These are phyloP conservation scores for Copidosoma floridanum DNA, from an alignment of 1,140 invertebrate genomes.

Conservation along the genomic window DNA sequence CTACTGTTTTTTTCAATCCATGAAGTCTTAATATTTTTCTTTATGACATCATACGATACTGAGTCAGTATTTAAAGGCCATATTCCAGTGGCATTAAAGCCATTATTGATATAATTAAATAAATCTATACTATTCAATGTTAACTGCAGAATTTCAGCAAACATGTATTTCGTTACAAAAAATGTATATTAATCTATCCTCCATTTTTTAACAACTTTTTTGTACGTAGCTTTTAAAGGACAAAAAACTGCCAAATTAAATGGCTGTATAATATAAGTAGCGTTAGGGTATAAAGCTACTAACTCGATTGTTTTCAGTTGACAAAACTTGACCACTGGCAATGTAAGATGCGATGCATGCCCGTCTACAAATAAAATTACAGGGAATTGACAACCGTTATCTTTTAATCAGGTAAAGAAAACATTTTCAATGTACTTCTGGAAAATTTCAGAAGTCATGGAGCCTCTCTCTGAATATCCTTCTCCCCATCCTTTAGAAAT, in stretches of 20 bases:
- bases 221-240: conserved; percentile 36
- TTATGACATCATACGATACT: not conserved
- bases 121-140: not conserved
- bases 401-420: too few relatives aligned
- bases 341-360: conserved; percentile 39
- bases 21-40: not conserved
- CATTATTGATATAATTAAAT: not conserved
- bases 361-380: too few relatives aligned
- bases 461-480: too few relatives aligned
- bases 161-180: not conserved
- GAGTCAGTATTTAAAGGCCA: not conserved
- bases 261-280: conserved; percentile 42
- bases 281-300: conserved; percentile 42
- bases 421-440: too few relatives aligned
- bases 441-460: too few relatives aligned
- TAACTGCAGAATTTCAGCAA: not conserved
- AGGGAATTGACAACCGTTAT: too few relatives aligned
- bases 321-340: conserved; percentile 33
- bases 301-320: conserved; percentile 34
- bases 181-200: not conserved
- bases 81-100: not conserved
- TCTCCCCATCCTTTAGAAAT: too few relatives aligned
- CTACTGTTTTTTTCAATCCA: too few relatives aligned
- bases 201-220: conserved; percentile 31
- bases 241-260: conserved; percentile 42